Percentiles rank a stretch among this genome's conserved stretches.
Evolutionary conservation across 2,797 vertebrate species (phyloP).

Genomic region (Danionella dracula): DNA sequence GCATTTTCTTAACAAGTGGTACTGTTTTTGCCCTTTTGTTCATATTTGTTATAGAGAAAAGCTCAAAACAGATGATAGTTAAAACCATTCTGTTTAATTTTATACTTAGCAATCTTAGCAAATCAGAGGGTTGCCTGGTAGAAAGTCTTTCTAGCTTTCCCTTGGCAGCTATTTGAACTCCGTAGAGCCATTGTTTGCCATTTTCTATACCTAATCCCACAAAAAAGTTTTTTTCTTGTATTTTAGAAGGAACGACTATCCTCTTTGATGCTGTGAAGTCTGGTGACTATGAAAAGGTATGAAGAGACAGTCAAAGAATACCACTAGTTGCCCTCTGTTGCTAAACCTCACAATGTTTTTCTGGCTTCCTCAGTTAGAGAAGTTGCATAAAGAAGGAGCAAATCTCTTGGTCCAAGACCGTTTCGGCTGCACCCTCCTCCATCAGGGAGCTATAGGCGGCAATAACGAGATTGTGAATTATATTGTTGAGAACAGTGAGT

Average conservation of each 20-base stretch:
- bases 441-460: conserved; percentile 77
- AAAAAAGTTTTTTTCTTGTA: background rate
- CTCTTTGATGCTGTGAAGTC: conserved; percentile 78
- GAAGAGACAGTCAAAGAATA: background rate
- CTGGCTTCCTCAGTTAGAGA: conserved; percentile 68
- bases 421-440: conserved; percentile 78
- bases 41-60: no score
- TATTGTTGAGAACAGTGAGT: conserved; percentile 80
- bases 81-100: no score
- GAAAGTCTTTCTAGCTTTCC: no score
- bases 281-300: conserved; percentile 77
- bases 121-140: no score
- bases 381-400: conserved; percentile 76
- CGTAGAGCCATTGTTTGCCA: no score
- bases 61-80: no score
- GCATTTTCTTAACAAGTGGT: no score
- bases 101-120: no score
- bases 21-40: no score
- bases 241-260: conserved; percentile 61
- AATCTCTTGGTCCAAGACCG: conserved; percentile 75
- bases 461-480: conserved; percentile 87
- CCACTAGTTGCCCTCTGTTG: background rate
- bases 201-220: no score
- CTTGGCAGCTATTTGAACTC: no score
- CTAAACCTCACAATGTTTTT: background rate